Evolutionary conservation across 2,888 invertebrate species (phyloP).

Genomic region (Laothoe populi): DNA sequence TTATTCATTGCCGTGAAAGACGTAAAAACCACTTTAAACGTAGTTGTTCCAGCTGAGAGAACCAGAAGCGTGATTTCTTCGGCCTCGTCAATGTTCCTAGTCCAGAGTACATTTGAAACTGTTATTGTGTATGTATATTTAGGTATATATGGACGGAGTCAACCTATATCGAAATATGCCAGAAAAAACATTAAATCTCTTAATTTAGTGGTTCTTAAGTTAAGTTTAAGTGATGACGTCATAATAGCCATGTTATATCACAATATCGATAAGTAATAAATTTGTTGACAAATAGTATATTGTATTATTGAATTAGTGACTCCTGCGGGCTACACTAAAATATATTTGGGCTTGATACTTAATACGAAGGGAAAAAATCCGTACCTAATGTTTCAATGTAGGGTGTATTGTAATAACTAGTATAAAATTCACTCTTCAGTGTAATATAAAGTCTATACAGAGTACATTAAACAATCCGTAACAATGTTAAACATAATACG

Average conservation of each 20-base stretch:
- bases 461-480: constrained; percentile 21
- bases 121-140: neutral
- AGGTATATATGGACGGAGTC: neutral
- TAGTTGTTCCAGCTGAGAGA: neutral
- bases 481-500: constrained; percentile 21
- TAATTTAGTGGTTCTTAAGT: too few species aligned
- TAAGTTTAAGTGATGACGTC: neutral
- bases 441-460: neutral
- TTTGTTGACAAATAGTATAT: neutral
- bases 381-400: neutral
- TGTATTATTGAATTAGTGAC: neutral
- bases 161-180: neutral
- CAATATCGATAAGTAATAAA: neutral
- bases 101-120: neutral
- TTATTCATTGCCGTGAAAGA: neutral
- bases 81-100: neutral
- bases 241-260: neutral
- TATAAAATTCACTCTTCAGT: neutral
- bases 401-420: neutral
- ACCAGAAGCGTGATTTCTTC: constrained; percentile 10
- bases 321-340: neutral
- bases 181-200: neutral
- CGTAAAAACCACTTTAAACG: neutral
- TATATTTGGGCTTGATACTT: neutral
- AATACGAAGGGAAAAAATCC: neutral